Conservation (phyloP, 2,113 vertebrate species). For the Gopherus evgoodei region DNA sequence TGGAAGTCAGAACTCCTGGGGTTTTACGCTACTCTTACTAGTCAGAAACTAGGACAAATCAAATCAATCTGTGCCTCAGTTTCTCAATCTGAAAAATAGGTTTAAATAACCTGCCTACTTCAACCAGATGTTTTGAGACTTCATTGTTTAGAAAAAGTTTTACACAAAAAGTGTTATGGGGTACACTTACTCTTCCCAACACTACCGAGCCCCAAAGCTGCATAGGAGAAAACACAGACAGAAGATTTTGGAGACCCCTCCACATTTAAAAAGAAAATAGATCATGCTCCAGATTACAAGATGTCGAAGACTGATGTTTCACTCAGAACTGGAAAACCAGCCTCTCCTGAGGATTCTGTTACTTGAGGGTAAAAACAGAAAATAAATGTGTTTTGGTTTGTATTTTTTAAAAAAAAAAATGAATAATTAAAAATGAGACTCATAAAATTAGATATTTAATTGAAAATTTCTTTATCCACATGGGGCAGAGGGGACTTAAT, state of each 20-base stretch:
- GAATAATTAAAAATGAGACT: neutral
- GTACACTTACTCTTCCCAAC: neutral
- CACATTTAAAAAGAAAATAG: neutral
- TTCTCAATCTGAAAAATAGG: neutral
- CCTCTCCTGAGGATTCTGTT: slow-evolving; percentile 37
- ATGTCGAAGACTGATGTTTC: slow-evolving; percentile 9
- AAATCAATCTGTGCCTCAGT: neutral
- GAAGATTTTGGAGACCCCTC: neutral
- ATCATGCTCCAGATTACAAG: neutral
- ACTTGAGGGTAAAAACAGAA: slow-evolving; percentile 3
- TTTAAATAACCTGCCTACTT: neutral
- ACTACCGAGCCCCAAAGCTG: neutral
- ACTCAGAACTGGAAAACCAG: slow-evolving; percentile 18
- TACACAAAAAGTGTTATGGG: neutral
- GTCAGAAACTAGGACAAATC: neutral
- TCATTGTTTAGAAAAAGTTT: neutral
- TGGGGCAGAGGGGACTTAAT: neutral
- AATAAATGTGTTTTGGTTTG: neutral
- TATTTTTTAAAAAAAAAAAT: neutral
- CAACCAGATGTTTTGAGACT: neutral
- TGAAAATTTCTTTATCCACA: slow-evolving; percentile 34
- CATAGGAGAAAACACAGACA: neutral
- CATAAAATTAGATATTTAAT: neutral
- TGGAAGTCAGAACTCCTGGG: neutral
- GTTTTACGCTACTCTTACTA: neutral